Evolutionary conservation across 2,113 vertebrate species (phyloP).

Genomic region (Baryphthengus martii): DNA sequence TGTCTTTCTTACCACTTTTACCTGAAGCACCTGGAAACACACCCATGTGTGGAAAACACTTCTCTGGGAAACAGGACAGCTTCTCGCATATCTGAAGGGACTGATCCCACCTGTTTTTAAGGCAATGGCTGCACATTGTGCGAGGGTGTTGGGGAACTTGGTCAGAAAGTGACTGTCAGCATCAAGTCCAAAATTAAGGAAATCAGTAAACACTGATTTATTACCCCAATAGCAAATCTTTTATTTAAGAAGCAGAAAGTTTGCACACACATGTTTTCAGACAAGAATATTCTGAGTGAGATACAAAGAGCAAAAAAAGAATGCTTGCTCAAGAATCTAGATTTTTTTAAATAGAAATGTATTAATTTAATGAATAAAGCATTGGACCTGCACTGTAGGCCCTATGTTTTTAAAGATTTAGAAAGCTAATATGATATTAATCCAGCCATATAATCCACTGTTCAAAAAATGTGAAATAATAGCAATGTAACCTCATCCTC

Average conservation of each 20-base stretch:
- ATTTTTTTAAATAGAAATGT: not conserved
- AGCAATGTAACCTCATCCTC: slow-evolving; percentile 46
- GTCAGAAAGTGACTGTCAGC: slow-evolving; percentile 28
- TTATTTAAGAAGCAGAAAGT: slow-evolving; percentile 23
- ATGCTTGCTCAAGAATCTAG: not conserved
- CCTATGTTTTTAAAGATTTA: slow-evolving; percentile 5
- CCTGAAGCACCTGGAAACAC: not conserved
- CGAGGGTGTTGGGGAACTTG: not conserved
- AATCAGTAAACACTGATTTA: slow-evolving; percentile 49
- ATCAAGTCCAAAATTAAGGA: slow-evolving; percentile 33
- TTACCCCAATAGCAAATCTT: not conserved
- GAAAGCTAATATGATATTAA: slow-evolving; percentile 37
- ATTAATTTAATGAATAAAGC: not conserved
- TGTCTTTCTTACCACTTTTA: not conserved
- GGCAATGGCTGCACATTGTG: not conserved
- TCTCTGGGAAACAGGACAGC: not conserved
- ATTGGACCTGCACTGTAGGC: not conserved
- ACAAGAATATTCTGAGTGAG: not conserved
- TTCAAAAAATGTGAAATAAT: slow-evolving; percentile 48
- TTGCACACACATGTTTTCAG: not conserved
- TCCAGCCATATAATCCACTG: not conserved
- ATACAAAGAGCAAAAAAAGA: not conserved
- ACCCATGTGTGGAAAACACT: not conserved
- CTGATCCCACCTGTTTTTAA: not conserved
- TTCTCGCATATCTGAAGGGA: slow-evolving; percentile 12